Base-by-base conservation (phyloP, 2,797 vertebrate genomes). In the Phataginus tricuspis region DNA sequence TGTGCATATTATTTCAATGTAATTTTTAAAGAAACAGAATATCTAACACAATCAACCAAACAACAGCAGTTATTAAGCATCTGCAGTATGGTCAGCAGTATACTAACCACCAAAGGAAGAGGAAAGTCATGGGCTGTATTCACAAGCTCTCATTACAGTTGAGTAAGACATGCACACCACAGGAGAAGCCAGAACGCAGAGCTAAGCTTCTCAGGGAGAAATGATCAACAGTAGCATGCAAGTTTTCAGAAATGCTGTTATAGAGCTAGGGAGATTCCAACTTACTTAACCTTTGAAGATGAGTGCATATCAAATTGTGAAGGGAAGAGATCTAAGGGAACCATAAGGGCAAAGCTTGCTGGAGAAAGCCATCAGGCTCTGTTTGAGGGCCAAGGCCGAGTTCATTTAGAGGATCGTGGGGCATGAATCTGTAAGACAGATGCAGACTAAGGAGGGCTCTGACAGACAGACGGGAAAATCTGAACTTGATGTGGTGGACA, bases 241-340 rank as follows among this genome's bases (percentile, higher is more conserved):
- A 18, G 51, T 84, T 59, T 79, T 66, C 53, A 78, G 68, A 90
- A 90, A 79, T 27, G 39, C 13, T 71, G 57, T 68, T 51, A 45
- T 11, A 55, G 8, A 89, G 63, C 55, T 61, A 68, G 83, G 9
- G 66, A 78, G 18, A 55, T 69, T 27, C 27, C 49, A 27, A 34
- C 21, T 85, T 79, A 89, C 21, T 85, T 79, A 89, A 84, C 29
- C 77, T 92, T 19, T 92, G 82, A 80, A 75, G 53, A 71, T 12
- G 27, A 72, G 34, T 12, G 15, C 21, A 25, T 25, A 69, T 19
- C 69, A 64, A 83, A 19, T 4, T 78, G 75, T 29, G 31, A 88
- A 25, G 42, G 37, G 19, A 39, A 53, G 51, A 94, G 83, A 61
- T 27, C 23, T 57, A 63, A 49, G 49, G 25, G 1, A 84, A 71